Percentiles rank a stretch among this genome's conserved stretches.
These are phyloP conservation scores for Leptoteleia sp. DNA, from an alignment of 1,140 invertebrate genomes.

Conservation along the genomic window DNA sequence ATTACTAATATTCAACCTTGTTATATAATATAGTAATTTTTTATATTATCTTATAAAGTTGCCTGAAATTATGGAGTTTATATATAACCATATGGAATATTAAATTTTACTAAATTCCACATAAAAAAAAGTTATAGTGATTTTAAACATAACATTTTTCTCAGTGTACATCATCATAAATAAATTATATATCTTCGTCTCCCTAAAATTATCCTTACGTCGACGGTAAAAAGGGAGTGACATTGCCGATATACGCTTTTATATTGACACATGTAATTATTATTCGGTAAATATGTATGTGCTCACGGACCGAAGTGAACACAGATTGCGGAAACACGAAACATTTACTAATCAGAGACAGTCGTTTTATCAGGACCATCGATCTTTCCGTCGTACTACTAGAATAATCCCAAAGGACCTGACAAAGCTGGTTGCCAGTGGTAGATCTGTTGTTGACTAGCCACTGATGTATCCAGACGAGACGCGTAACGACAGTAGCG, in stretches of 20 bases:
- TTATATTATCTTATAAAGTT: no score
- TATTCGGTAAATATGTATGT: constrained; percentile 46
- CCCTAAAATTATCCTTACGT: background rate
- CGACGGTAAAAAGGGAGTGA: constrained; percentile 8
- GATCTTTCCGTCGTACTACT: constrained; percentile 72
- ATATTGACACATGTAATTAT: constrained; percentile 29
- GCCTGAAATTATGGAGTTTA: no score
- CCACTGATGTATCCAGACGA: constrained; percentile 71
- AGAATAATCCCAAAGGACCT: constrained; percentile 70
- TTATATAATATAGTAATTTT: no score
- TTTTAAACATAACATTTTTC: no score
- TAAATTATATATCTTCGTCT: no score
- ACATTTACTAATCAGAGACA: constrained; percentile 72
- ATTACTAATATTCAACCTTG: no score
- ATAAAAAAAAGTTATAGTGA: no score
- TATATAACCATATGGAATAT: no score
- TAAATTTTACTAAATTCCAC: no score
- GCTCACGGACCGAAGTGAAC: constrained; percentile 3
- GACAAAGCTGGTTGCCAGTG: constrained; percentile 56
- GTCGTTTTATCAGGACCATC: constrained; percentile 74
- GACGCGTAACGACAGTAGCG: constrained; percentile 69
- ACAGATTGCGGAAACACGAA: constrained; percentile 20
- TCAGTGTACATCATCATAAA: no score
- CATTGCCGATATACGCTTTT: constrained; percentile 4
- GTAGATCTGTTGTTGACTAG: constrained; percentile 59